phyloP scores from a whole-genome alignment of 2,113 vertebrate genomes.

The Tinamus guttatus region DNA sequence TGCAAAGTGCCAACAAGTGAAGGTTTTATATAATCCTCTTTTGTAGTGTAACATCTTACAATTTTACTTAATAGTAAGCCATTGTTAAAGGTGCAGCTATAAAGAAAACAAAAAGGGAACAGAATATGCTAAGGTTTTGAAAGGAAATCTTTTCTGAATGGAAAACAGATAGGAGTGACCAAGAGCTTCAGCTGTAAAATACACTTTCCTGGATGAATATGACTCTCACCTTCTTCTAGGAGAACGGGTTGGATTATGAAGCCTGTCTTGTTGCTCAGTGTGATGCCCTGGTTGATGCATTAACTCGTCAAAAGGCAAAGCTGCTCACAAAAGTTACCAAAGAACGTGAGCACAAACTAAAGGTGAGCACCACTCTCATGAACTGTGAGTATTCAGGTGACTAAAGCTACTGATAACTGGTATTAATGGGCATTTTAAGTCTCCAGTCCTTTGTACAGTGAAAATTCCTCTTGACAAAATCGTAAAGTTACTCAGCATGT shows the following conservation, averaged over 20 bases:
- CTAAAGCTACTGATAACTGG: neutral
- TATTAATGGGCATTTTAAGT: neutral
- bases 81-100: neutral
- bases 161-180: neutral
- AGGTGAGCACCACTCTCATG: slow-evolving; percentile 80
- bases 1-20: neutral
- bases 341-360: slow-evolving; percentile 96
- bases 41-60: neutral
- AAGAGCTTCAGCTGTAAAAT: neutral
- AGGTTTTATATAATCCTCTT: neutral
- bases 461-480: neutral
- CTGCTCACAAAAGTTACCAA: slow-evolving; percentile 98
- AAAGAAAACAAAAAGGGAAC: slow-evolving; percentile 6
- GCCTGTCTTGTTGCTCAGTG: slow-evolving; percentile 98
- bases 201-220: neutral
- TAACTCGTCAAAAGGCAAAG: slow-evolving; percentile 96
- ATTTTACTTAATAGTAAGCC: neutral
- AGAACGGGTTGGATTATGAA: slow-evolving; percentile 95
- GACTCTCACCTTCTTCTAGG: slow-evolving; percentile 75
- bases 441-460: neutral
- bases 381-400: neutral
- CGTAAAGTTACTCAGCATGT: neutral
- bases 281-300: slow-evolving; percentile 94
- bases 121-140: neutral
- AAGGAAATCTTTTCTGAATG: neutral